phyloP scores from a whole-genome alignment of 2,113 vertebrate genomes.

The Poecile atricapillus region DNA sequence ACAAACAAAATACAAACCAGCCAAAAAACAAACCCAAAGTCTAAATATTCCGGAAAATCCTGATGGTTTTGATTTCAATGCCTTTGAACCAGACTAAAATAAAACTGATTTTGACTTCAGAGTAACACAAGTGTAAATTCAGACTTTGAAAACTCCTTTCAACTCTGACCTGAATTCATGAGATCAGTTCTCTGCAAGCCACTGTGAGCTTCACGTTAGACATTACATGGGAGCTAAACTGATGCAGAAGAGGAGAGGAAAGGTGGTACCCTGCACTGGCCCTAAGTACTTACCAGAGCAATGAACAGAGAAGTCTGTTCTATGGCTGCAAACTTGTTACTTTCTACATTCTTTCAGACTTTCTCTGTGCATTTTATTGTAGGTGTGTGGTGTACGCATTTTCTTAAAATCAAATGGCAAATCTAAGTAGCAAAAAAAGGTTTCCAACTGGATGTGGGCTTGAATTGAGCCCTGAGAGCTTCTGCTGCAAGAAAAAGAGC shows the following conservation, averaged over 20 bases:
- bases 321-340: neutral
- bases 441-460: neutral
- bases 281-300: neutral
- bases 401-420: neutral
- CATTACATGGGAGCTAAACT: neutral
- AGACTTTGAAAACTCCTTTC: neutral
- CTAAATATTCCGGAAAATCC: neutral
- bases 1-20: neutral
- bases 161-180: neutral
- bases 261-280: neutral
- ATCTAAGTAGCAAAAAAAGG: neutral
- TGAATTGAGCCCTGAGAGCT: neutral
- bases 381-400: fast-evolving
- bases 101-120: neutral
- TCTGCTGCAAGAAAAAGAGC: neutral
- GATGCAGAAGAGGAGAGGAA: neutral
- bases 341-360: neutral
- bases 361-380: neutral
- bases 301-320: neutral
- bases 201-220: neutral
- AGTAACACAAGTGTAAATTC: neutral
- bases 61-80: neutral
- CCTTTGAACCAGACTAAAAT: neutral
- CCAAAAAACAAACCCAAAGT: neutral
- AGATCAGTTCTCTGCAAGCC: neutral